Evolutionary conservation across 2,888 invertebrate genomes (phyloP).

Genomic region (Cheilosia vulpina): DNA sequence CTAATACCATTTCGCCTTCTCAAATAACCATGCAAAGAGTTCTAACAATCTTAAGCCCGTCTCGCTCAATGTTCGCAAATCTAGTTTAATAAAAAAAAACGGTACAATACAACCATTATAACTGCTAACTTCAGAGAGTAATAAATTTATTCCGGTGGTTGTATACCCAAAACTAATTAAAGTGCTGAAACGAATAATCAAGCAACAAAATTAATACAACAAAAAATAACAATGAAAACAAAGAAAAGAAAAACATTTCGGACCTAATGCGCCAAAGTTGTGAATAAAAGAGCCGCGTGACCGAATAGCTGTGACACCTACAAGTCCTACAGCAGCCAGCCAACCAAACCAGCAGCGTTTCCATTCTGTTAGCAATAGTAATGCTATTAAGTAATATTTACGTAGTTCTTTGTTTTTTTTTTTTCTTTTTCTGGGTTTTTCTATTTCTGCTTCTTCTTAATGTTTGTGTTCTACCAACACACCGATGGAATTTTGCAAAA

Average conservation of each 20-base stretch:
- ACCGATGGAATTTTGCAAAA: conserved; percentile 11
- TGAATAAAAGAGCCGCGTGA: conserved; percentile 62
- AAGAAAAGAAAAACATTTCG: conserved; percentile 11
- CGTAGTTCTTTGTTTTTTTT: not conserved
- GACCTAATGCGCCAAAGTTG: conserved; percentile 34
- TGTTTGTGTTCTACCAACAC: conserved; percentile 11
- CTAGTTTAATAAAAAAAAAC: conserved; percentile 32
- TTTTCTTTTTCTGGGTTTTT: not conserved
- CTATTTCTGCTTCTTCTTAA: conserved; percentile 8
- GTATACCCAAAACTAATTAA: conserved; percentile 46
- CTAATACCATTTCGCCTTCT: conserved; percentile 43
- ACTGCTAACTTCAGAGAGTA: conserved; percentile 46
- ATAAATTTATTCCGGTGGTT: conserved; percentile 43
- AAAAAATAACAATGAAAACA: not conserved
- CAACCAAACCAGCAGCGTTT: conserved; percentile 30
- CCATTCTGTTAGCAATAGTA: conserved; percentile 45
- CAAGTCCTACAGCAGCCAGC: conserved; percentile 5
- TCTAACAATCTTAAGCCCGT: conserved; percentile 22
- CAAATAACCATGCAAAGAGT: conserved; percentile 6
- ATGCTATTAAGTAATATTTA: conserved; percentile 65
- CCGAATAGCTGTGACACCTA: conserved; percentile 65
- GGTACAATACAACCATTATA: conserved; percentile 45
- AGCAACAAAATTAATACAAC: no score
- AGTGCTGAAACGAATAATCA: conserved; percentile 28
- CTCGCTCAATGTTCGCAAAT: conserved; percentile 9